Evolutionary conservation across 2,888 invertebrate genomes (phyloP), one percentile per base, ranked within the genome.

Genomic region (Nomada ruficornis): DNA sequence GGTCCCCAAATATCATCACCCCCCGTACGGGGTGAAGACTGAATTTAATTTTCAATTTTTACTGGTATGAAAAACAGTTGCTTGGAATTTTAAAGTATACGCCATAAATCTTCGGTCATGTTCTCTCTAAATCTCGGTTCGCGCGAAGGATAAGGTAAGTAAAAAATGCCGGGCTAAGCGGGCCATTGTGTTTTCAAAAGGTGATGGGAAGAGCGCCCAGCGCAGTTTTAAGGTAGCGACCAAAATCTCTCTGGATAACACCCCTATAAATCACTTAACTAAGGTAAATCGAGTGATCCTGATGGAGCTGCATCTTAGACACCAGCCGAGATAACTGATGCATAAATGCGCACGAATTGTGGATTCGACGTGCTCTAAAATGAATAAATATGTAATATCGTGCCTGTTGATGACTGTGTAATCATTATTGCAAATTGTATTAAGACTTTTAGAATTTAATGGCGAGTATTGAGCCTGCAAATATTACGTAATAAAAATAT

Each of bases 231-330:
- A 71, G 60, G 62, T 26, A 52, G 47, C 70, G 29, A 55, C 65
- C 69, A 70, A 42, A 75, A 71, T 69, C 80, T 80, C 80, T 73
- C 71, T 62, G 74, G 83, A 85, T 88, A 84, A 87, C 71, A 82
- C 77, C 80, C 85, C 76, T 80, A 85, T 86, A 87, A 87, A 85
- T 87, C 84, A 79, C 82, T 86, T 85, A 86, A 83, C 82, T 83
- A 86, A 84, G 82, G 42, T 64, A 72, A 72, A 72, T 72, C 72
- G 55, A 83, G 72, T 80, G 86, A 86, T 87, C 80, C 79, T 82
- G 84, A 85, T 77, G 75, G 79, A 82, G 74, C 77, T 78, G 77
- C 77, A 77, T 62, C 80, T 69, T 62, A 26, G 15, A 68, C 50
- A 70, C 67, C 63, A 76, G 79, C 65, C 55, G 54, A 76, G 75